Base-by-base conservation (phyloP, 2,797 vertebrate genomes). In the Sebastes wilsoni region DNA sequence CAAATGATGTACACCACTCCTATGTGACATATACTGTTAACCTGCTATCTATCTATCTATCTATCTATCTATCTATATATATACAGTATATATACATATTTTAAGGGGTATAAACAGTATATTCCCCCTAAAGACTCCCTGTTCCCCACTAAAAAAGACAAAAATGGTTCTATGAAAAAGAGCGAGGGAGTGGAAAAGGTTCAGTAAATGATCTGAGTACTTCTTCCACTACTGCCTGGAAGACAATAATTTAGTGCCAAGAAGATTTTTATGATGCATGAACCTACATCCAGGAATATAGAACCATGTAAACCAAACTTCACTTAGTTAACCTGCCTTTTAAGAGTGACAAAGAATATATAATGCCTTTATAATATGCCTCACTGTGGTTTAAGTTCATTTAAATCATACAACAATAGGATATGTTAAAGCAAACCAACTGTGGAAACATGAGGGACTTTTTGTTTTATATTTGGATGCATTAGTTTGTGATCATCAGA, bases 401-500 rank as follows among this genome's bases (percentile, higher is more conserved):
- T 55, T 42, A 6, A 32, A 9, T 54, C 9, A 7, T 6, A 42
- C 14, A 62, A 54, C 52, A 75, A 13, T 11, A 22, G 3, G 16
- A 12, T 38, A 30, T 27, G 22, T 49, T 2, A 68, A 32, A 13
- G 16, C 13, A 20, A 77, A 46, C 0, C 5, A 22, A 27, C 10
- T 16, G 10, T 30, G 71, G 13, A 30, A 75, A 32, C 16, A 42
- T 2, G 25, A 36, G 34, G 34, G 34, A 36, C 34, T 36, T 36
- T 2, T 23, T 20, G 20, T 46, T 61, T 46, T 61, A 5, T 38
- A 55, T 74, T 60, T 75, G 59, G 67, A 70, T 8, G 14, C 2
- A 34, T 61, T 27, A 55, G 32, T 28, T 76, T 25, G 5, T 49
- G 42, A 64, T 61, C 25, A 69, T 77, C 66, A 80, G 67, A 72